Evolutionary conservation across 2,888 invertebrate genomes (phyloP).

Genomic region (Tortricodes alternella): DNA sequence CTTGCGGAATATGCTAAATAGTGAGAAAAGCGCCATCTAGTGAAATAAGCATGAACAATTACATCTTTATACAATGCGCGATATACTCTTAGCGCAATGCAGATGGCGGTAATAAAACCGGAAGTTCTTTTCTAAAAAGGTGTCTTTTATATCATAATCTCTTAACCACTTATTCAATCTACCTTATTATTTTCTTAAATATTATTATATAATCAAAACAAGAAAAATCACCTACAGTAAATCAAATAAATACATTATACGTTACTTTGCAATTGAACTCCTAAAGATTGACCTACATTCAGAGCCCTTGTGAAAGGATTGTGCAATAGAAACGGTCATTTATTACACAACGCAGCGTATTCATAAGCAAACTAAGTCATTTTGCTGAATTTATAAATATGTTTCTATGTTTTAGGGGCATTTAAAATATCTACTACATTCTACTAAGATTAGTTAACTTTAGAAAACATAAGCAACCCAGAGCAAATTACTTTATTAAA

Average conservation of each 20-base stretch:
- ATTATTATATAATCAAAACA: background rate
- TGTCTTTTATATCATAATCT: background rate
- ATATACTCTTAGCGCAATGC: background rate
- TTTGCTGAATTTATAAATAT: slow-evolving; percentile 68
- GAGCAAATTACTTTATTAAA: background rate
- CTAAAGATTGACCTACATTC: slow-evolving; percentile 81
- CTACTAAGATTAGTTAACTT: slow-evolving; percentile 43
- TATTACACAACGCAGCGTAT: slow-evolving; percentile 79
- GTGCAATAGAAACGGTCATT: slow-evolving; percentile 83
- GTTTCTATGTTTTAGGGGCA: slow-evolving; percentile 45
- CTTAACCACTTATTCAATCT: background rate
- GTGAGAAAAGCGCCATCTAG: slow-evolving; percentile 5
- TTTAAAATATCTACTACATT: slow-evolving; percentile 45
- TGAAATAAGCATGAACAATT: background rate
- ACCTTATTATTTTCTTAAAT: background rate
- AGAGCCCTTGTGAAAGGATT: slow-evolving; percentile 83
- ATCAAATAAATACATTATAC: slow-evolving; percentile 32
- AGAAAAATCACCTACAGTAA: background rate
- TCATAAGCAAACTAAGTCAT: slow-evolving; percentile 75
- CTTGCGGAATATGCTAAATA: background rate
- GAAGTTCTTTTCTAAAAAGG: slow-evolving; percentile 7
- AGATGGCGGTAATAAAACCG: slow-evolving; percentile 21
- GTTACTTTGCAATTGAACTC: slow-evolving; percentile 62
- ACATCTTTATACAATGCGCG: background rate
- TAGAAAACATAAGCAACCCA: background rate